Conservation (phyloP, 1,140 invertebrate genomes). For the Penaeus indicus region DNA sequence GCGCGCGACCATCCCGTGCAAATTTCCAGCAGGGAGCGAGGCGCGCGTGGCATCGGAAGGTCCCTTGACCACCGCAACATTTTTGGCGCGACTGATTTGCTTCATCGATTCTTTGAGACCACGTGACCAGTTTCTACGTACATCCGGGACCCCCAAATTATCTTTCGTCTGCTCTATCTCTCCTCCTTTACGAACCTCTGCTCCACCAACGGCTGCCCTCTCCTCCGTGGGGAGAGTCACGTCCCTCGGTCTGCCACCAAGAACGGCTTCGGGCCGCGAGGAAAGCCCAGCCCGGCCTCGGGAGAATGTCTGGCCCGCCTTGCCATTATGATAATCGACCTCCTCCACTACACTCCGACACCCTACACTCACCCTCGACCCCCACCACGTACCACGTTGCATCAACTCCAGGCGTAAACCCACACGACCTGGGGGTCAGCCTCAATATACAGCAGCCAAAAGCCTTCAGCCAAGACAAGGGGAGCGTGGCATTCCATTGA, state of each 20-base stretch:
- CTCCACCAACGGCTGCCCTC: background rate
- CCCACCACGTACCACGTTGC: conserved; percentile 52
- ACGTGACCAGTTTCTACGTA: conserved; percentile 57
- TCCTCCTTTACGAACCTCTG: background rate
- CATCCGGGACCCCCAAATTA: conserved; percentile 31
- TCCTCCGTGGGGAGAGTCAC: conserved; percentile 22
- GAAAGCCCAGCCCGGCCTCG: background rate
- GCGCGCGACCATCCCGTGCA: background rate
- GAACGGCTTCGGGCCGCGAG: background rate
- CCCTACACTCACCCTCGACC: conserved; percentile 43
- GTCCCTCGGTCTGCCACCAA: background rate
- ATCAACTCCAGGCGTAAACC: background rate
- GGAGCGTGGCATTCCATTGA: too few species aligned
- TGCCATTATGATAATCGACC: conserved; percentile 63
- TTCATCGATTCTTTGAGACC: conserved; percentile 59
- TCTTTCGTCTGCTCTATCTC: conserved; percentile 36
- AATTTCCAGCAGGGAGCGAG: background rate
- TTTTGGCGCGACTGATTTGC: conserved; percentile 48
- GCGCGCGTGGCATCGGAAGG: background rate
- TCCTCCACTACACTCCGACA: conserved; percentile 32
- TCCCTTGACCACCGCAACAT: conserved; percentile 3
- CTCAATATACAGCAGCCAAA: too few species aligned
- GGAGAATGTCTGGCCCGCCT: conserved; percentile 33
- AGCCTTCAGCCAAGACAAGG: too few species aligned
- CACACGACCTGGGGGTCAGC: background rate